Base-by-base conservation (phyloP, 2,797 vertebrate species). In the Basileuterus tristriatus region DNA sequence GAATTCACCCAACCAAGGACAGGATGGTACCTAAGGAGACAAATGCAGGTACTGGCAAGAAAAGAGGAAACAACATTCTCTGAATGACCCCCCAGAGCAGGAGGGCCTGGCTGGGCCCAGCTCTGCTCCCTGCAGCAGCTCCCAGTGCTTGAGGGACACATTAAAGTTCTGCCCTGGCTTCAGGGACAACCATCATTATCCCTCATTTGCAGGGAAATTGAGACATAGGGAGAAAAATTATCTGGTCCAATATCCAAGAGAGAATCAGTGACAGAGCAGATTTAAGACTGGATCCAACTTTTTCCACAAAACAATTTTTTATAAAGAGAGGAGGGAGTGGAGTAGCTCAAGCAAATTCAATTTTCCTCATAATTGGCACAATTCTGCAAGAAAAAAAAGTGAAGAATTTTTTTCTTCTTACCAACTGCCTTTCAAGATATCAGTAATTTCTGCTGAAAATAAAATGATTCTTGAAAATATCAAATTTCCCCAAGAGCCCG, bases 11-110 rank as follows among this genome's bases (percentile, higher is more conserved):
- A 50, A 89, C 39, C 49, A 44, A 91, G 56, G 79, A 21, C 22
- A 46, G 50, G 17, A 83, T 39, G 26, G 78, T 29, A 63, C 49
- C 46, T 34, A 37, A 44, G 47, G 60, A 67, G 36, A 67, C n/a
- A 77, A 92, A 70, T 21, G 70, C 75, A 84, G 67, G 69, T 9
- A 19, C 21, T 67, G 79, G 75, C 64, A 91, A 70, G 64, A 37
- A 36, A 46, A 69, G 47, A 62, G 20, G 50, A 52, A 91, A 69
- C 21, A 49, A 3, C 21, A 8, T 27, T 21, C 2, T 24, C 20
- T 11, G 68, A 91, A 37, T 69, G 44, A 63, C 52, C 32, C 63
- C 17, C 15, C 52, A 18, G 59, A 91, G 55, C 37, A 18, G 21
- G 21, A 76, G 80, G 7, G 53, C 56, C 62, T 27, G 71, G 84